Percentiles rank a stretch among this genome's conserved stretches.
Conservation (phyloP, 2,113 vertebrate genomes). For the Litocranius walleri region DNA sequence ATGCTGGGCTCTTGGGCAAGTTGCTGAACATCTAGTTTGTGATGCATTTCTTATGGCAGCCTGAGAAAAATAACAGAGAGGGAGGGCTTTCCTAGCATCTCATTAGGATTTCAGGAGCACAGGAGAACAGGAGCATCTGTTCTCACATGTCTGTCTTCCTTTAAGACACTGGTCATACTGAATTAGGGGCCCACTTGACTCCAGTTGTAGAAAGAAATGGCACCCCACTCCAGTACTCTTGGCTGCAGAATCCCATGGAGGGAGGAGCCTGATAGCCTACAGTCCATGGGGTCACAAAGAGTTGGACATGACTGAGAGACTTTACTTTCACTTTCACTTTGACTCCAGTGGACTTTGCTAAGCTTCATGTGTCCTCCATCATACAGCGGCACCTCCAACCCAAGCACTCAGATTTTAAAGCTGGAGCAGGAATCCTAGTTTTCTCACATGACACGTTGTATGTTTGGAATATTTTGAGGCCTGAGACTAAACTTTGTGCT, state of each 20-base stretch:
- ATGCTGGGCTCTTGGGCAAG: not conserved
- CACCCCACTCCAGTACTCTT: too few species aligned
- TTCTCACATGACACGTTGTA: not conserved
- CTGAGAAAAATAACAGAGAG: not conserved
- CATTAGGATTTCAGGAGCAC: not conserved
- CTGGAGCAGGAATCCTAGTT: not conserved
- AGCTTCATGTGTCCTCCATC: not conserved
- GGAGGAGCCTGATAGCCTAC: too few species aligned
- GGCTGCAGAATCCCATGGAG: too few species aligned
- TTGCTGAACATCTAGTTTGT: not conserved
- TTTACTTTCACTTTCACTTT: too few species aligned
- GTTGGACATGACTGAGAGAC: too few species aligned
- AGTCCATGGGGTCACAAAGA: too few species aligned
- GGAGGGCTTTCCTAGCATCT: not conserved
- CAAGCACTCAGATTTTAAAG: not conserved
- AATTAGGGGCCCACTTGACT: not conserved
- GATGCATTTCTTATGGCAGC: not conserved
- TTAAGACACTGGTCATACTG: not conserved
- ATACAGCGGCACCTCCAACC: accelerated
- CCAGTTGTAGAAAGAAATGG: too few species aligned
- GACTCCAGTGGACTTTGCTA: not conserved
- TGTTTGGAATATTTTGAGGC: not conserved
- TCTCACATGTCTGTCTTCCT: not conserved
- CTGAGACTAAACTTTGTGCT: not conserved
- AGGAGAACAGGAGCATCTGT: not conserved